Evolutionary conservation across 2,888 invertebrate species (phyloP).

Genomic region (Operophtera brumata): DNA sequence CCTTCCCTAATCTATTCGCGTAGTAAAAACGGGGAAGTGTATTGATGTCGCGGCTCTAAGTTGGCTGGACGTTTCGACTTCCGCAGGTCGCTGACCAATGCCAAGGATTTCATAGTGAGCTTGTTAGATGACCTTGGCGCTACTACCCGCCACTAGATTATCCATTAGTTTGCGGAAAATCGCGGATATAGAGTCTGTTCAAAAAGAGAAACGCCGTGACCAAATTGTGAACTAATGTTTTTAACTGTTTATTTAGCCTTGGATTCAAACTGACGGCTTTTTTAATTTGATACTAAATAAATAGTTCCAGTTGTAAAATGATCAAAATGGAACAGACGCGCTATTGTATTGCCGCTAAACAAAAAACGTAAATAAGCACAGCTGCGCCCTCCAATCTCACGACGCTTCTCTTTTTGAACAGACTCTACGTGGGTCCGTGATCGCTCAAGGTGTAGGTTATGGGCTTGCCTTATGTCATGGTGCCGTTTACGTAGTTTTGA

Average conservation of each 20-base stretch:
- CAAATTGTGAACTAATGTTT: too few relatives aligned
- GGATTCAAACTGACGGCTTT: conserved; percentile 28
- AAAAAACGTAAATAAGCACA: too few relatives aligned
- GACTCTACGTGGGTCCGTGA: background rate
- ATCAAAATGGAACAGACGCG: too few relatives aligned
- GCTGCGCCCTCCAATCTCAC: too few relatives aligned
- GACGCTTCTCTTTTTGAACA: too few relatives aligned
- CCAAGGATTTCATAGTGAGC: conserved; percentile 70
- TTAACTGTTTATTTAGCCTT: too few relatives aligned
- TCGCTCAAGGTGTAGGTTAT: conserved; percentile 7
- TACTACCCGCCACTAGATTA: conserved; percentile 56
- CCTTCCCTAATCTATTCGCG: conserved; percentile 33
- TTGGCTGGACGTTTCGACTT: conserved; percentile 57
- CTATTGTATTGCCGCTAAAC: too few relatives aligned
- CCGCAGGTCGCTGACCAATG: conserved; percentile 70
- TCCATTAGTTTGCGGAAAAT: conserved; percentile 28
- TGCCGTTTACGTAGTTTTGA: background rate
- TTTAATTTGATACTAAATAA: background rate
- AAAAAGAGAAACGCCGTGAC: too few relatives aligned
- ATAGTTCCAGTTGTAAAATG: too few relatives aligned
- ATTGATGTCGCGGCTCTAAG: conserved; percentile 51
- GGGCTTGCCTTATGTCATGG: conserved; percentile 4
- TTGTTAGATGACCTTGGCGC: conserved; percentile 66
- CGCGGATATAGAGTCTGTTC: too few relatives aligned
- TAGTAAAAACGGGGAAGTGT: conserved; percentile 41